Percentiles rank a stretch among this genome's conserved stretches.
phyloP scores from a whole-genome alignment of 2,888 invertebrate genomes.

The Acholoe squamosa region DNA sequence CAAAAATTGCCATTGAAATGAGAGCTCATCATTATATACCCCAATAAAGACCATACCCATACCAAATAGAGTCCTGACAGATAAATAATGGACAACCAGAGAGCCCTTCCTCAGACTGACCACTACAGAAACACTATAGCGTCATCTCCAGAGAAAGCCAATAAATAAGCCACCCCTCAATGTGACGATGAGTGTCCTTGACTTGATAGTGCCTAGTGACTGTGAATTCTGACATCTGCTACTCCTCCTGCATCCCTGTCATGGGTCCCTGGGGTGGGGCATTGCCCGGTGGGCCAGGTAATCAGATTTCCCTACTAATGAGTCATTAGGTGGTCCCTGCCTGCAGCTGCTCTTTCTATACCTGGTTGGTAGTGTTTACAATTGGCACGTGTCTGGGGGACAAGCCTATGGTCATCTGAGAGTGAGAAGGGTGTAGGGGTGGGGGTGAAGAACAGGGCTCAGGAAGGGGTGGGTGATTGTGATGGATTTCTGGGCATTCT shows the following conservation, averaged over 20 bases:
- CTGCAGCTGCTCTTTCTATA: slow-evolving; percentile 54
- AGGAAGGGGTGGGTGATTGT: slow-evolving; percentile 19
- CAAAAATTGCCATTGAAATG: too few relatives aligned
- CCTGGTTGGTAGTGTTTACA: slow-evolving; percentile 31
- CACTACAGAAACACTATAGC: not conserved
- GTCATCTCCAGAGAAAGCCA: not conserved
- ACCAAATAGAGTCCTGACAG: too few relatives aligned
- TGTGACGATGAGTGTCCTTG: slow-evolving; percentile 5
- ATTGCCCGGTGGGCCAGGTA: not conserved
- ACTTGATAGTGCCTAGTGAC: not conserved
- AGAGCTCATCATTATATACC: too few relatives aligned
- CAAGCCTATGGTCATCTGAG: slow-evolving; percentile 21
- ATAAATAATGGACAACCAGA: not conserved
- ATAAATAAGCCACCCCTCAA: slow-evolving; percentile 36
- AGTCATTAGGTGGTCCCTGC: slow-evolving; percentile 4
- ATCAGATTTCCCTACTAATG: slow-evolving; percentile 56
- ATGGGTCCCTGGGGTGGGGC: not conserved
- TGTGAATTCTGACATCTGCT: slow-evolving; percentile 46
- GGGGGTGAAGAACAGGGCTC: not conserved
- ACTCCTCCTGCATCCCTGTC: not conserved
- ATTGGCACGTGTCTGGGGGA: not conserved
- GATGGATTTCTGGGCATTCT: slow-evolving; percentile 45
- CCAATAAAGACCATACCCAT: too few relatives aligned
- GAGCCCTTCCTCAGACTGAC: not conserved
- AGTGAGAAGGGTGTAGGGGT: not conserved